Evolutionary conservation across 2,113 vertebrate species (phyloP), one percentile per base, ranked within the genome.

Genomic region (Alexandromys fortis): DNA sequence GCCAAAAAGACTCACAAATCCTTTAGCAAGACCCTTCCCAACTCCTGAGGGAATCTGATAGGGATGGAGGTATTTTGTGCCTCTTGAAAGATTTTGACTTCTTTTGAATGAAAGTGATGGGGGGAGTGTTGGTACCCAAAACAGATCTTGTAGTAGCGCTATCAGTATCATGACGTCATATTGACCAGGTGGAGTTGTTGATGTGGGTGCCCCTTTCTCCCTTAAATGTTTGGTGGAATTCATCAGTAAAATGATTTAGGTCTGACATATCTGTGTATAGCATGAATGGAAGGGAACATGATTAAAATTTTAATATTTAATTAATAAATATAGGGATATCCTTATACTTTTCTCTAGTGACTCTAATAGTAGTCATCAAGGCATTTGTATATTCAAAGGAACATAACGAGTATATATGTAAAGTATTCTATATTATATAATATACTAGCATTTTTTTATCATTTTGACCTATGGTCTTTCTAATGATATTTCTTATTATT

Each of bases 341-440:
- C 49, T 68, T 38, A 24, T 58, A 87, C 30, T 77, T 92, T 65
- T 86, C 35, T 68, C 19, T 90, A 30, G 3, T 77, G n/a, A n/a
- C 33, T n/a, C 67, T 68, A 68, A 45, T 42, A 83, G 65, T 89
- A 49, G n/a, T 72, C 91, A 72, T 33, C 42, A 91, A 77, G n/a
- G 16, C 75, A 85, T 68, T 24, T 90, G 10, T 47, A 63, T 55
- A 38, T 49, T 86, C 45, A 33, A 79, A 10, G 17, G 17, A 94
- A 52, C 30, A 35, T 78, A 26, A 61, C 1, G n/a, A 63, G 17
- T 65, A 11, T 72, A 82, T 5, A 38, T 16, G 35, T 63, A 83
- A 83, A 61, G 3, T 28, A 24, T 8, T 16, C 58, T 42, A 42
- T 30, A 83, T 63, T 63, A 35, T 16, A 49, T 63, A 10, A 24